These are phyloP conservation scores for Knipowitschia caucasica DNA, from an alignment of 2,797 vertebrate genomes.

Conservation along the genomic window DNA sequence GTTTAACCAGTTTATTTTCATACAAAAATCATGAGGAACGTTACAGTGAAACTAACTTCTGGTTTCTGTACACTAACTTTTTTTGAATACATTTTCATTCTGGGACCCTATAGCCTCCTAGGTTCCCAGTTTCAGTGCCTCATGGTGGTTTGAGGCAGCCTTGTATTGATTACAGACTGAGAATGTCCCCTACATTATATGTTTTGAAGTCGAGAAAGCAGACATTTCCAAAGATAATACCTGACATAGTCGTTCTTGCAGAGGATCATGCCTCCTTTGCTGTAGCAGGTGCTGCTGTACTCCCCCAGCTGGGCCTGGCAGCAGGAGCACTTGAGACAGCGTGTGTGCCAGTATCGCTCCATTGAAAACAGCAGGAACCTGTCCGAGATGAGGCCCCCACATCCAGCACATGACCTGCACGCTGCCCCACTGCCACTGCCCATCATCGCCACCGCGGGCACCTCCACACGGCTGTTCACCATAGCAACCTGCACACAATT, in stretches of 20 bases:
- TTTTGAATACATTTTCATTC: too few species aligned
- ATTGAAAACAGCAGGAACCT: conserved; percentile 83
- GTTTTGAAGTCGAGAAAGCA: background rate
- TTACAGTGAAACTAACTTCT: too few species aligned
- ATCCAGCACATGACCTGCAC: conserved; percentile 76
- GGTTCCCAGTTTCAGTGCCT: too few species aligned
- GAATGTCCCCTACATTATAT: background rate
- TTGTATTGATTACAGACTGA: background rate
- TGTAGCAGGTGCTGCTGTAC: conserved; percentile 80
- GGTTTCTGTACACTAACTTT: too few species aligned
- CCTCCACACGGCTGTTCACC: conserved; percentile 76
- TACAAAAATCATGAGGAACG: too few species aligned
- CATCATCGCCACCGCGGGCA: conserved; percentile 63
- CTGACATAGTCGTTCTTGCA: conserved; percentile 81
- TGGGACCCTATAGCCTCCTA: too few species aligned
- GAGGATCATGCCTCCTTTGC: conserved; percentile 81
- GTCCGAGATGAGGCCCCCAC: conserved; percentile 76
- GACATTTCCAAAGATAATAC: conserved; percentile 32
- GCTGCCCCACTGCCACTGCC: conserved; percentile 43
- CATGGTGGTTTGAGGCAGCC: too few species aligned
- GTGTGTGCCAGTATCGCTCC: conserved; percentile 83
- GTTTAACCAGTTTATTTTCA: too few species aligned
- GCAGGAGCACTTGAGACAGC: conserved; percentile 82
- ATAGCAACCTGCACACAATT: conserved; percentile 53
- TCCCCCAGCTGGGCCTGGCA: conserved; percentile 81